phyloP scores from a whole-genome alignment of 92 coral and sea anemone genomes.

The Pocillopora grandis region DNA sequence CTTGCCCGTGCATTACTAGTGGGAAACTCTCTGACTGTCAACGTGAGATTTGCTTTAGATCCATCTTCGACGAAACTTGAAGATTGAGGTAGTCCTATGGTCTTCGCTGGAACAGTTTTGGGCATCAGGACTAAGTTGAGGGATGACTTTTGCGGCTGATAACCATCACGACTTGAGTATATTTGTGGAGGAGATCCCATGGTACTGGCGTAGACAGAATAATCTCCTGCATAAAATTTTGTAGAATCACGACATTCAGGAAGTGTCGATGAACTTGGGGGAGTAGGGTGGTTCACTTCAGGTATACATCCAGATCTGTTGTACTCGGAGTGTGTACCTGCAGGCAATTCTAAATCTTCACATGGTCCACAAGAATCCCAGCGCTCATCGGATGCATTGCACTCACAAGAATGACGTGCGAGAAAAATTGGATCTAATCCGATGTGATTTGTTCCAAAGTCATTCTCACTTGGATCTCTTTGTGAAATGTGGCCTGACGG shows the following conservation, averaged over 20 bases:
- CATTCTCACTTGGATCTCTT: neutral
- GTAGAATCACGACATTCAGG: neutral
- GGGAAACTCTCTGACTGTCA: neutral
- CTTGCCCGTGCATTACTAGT: neutral
- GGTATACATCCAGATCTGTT: too few species aligned
- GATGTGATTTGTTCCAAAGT: neutral
- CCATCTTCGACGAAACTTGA: neutral
- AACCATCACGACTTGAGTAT: neutral
- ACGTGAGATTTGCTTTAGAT: neutral
- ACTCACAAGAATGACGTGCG: neutral
- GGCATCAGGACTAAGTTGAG: neutral
- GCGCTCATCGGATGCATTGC: neutral
- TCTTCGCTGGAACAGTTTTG: neutral
- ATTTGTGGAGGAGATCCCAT: neutral
- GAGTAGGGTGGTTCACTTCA: too few species aligned
- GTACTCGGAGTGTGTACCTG: too few species aligned
- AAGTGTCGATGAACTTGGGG: neutral
- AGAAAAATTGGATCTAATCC: neutral
- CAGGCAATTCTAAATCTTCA: too few species aligned
- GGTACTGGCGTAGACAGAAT: neutral
- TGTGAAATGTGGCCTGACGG: neutral
- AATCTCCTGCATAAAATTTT: neutral
- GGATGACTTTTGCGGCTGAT: conserved; percentile 3
- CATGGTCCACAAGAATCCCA: too few species aligned
- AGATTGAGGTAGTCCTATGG: neutral